Base-by-base conservation (phyloP, 2,113 vertebrate species). In the Sinocyclocheilus maitianheensis region DNA sequence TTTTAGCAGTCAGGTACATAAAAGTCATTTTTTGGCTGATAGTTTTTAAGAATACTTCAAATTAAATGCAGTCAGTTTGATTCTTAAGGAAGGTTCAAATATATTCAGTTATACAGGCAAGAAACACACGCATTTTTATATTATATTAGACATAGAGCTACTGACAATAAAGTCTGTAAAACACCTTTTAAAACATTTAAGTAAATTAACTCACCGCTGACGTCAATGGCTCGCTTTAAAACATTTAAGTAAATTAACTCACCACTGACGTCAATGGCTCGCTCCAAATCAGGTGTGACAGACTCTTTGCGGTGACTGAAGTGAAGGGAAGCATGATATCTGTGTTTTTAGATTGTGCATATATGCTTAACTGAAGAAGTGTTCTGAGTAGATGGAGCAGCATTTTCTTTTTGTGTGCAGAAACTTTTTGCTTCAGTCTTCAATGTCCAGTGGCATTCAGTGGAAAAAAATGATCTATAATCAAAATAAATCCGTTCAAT, bases 291-390 rank as follows among this genome's bases (percentile, higher is more conserved):
- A 87, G 40, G 16, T n/a, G 14, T 37, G 43, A 48, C 3, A 34
- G 55, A 60, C 53, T 63, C 77, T 74, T 58, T 1, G 51, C 13
- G 14, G 34, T 37, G 37, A 46, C 13, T n/a, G 60, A 46, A 24
- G 8, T 46, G 48, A 77, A 60, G 63, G 34, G 48, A 20, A 30
- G 48, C 22, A 43, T 58, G 26, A 34, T 53, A n/a, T 75, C 63
- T 10, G 34, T 51, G 37, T 46, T 30, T 82, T 43, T 82, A n/a
- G 51, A 55, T 34, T 83, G n/a, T 18, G 81, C 37, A n/a, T 62
- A 69, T 20, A 82, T n/a, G n/a, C 81, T 82, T 11, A 88, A 37
- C 71, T 85, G 78, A 40, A 88, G 72, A 53, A 87, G 83, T 37
- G 83, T n/a, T 75, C 55, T 74, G 69, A 87, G 24, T n/a, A 87